Percentiles rank a stretch among this genome's conserved stretches.
These are phyloP conservation scores for Scopus umbretta DNA, from an alignment of 2,113 vertebrate genomes.

Conservation along the genomic window DNA sequence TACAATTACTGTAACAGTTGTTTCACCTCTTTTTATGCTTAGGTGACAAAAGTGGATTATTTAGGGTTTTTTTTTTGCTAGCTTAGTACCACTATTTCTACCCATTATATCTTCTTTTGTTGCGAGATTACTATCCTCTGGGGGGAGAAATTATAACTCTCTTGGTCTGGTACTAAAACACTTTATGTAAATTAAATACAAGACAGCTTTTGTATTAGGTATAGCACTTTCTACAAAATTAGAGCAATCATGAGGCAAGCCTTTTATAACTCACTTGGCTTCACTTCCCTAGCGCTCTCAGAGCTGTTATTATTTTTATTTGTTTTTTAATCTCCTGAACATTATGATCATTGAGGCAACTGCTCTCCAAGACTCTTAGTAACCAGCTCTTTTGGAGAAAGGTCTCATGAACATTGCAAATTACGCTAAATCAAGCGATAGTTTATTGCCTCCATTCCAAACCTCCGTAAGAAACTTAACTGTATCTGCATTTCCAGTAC, in stretches of 20 bases:
- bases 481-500: neutral
- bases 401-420: neutral
- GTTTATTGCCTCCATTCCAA: neutral
- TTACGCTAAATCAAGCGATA: neutral
- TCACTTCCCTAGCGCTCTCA: neutral
- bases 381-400: neutral
- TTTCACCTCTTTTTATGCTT: neutral
- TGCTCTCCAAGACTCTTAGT: neutral
- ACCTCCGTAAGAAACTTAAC: neutral
- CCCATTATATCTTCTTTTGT: neutral
- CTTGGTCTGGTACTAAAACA: neutral
- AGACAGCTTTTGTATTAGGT: conserved; percentile 4
- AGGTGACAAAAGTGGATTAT: neutral
- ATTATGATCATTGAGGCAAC: neutral
- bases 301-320: neutral
- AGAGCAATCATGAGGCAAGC: conserved; percentile 1
- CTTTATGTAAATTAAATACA: conserved; percentile 24
- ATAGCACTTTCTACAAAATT: conserved; percentile 25
- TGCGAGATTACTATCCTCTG: neutral
- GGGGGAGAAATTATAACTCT: conserved; percentile 7
- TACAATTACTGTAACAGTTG: neutral
- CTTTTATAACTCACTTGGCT: conserved; percentile 38
- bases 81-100: neutral
- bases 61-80: neutral
- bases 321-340: neutral